Percentiles rank a stretch among this genome's conserved stretches.
Evolutionary conservation across 92 coral and sea anemone species (phyloP).

Genomic region (Epizoanthus scotinus): DNA sequence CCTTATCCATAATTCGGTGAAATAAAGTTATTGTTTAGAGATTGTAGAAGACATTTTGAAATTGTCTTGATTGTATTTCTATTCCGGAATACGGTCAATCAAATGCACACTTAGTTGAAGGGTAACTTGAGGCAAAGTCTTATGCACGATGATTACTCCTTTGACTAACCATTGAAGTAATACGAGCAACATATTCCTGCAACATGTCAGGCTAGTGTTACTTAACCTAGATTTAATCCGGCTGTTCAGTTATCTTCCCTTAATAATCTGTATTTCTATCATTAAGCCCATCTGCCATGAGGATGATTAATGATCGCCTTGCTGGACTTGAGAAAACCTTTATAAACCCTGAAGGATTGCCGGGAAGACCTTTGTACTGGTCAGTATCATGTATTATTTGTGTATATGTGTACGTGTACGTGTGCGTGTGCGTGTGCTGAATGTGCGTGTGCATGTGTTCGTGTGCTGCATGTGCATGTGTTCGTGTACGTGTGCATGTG

Average conservation of each 20-base stretch:
- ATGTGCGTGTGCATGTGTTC: neutral
- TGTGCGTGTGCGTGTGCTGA: neutral
- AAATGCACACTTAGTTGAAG: no score
- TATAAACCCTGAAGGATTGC: slow-evolving; percentile 77
- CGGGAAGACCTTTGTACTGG: slow-evolving; percentile 89
- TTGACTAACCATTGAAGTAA: no score
- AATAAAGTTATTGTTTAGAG: no score
- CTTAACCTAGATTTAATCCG: no score
- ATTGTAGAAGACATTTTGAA: no score
- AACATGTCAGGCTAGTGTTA: no score
- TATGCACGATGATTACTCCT: no score
- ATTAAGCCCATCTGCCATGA: slow-evolving; percentile 52
- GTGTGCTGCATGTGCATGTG: neutral
- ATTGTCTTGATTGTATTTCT: no score
- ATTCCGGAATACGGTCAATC: no score
- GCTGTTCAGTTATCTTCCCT: neutral
- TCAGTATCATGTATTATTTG: slow-evolving; percentile 19
- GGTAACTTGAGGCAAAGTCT: no score
- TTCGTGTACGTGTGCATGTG: neutral
- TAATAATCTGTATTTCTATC: neutral
- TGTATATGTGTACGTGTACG: neutral
- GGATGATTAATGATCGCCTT: slow-evolving; percentile 76
- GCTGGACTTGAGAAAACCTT: slow-evolving; percentile 82
- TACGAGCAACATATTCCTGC: no score
- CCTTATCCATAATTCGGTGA: no score